Evolutionary conservation across 2,113 vertebrate genomes (phyloP).

Genomic region (Hyla sarda): DNA sequence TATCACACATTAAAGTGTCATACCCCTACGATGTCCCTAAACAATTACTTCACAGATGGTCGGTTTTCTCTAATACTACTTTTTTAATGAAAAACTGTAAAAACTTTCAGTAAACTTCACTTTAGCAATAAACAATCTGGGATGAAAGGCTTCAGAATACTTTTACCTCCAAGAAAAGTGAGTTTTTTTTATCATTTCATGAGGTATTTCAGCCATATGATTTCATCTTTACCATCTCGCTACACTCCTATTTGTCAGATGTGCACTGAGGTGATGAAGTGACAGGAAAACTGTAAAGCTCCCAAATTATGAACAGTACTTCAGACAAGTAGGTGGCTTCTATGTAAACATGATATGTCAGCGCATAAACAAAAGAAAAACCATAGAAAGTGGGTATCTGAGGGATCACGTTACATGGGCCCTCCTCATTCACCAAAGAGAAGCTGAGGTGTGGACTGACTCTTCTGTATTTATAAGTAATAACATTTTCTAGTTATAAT

Average conservation of each 20-base stretch:
- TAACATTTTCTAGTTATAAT: too few species aligned
- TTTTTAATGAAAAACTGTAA: neutral
- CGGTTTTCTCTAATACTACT: neutral
- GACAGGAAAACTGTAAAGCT: conserved; percentile 9
- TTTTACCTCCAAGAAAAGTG: neutral
- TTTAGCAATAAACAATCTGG: neutral
- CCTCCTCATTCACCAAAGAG: neutral
- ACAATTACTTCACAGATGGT: too few species aligned
- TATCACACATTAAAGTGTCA: too few species aligned
- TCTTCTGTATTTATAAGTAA: too few species aligned
- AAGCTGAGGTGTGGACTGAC: neutral
- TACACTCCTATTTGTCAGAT: conserved; percentile 44
- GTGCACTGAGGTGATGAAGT: conserved; percentile 33
- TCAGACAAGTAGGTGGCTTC: conserved; percentile 6
- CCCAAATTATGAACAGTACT: conserved; percentile 13
- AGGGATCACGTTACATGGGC: neutral
- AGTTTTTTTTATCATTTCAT: conserved; percentile 14
- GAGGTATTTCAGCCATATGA: conserved; percentile 42
- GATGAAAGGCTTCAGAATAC: neutral
- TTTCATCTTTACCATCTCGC: conserved; percentile 53
- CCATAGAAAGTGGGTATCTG: neutral
- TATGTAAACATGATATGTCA: conserved; percentile 9
- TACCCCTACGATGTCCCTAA: too few species aligned
- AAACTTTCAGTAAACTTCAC: neutral
- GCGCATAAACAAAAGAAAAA: neutral